Evolutionary conservation across 2,888 invertebrate species (phyloP), one percentile per base, ranked within the genome.

Genomic region (Odiellus spinosus): DNA sequence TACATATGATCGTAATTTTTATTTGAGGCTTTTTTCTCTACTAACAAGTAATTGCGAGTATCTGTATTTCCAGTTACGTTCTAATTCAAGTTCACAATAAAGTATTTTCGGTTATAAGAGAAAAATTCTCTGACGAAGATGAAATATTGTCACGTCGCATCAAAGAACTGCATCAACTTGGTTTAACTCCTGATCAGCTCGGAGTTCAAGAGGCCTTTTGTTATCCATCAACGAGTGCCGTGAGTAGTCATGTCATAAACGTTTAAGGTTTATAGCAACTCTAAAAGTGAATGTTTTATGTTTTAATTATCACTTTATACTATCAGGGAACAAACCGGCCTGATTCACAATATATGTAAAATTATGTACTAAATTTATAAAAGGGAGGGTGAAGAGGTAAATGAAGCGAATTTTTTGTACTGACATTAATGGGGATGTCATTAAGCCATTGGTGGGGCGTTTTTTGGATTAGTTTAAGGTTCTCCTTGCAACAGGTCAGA

Each of bases 191-290:
- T 4, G 58, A 60, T 40, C 57, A 60, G 44, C 58, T 64, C 14
- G 60, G 60, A 12, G 59, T 64, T 11, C 51, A 52, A 6, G 53
- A 53, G 39, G 50, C 58, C 20, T 61, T 64, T 48, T 57, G 58
- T 40, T 62, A 62, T 54, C 60, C 60, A n/a, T 50, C 61, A 5
- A 60, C 61, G 3, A 50, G 55, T 40, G 61, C 63, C 11, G 64
- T 64, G 53, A 61, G 62, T 59, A 20, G 32, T 18, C n/a, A n/a
- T n/a, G n/a, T n/a, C n/a, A n/a, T n/a, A n/a, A n/a, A n/a, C n/a
- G n/a, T n/a, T n/a, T n/a, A n/a, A n/a, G n/a, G n/a, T n/a, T n/a
- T 14, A 20, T 34, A 20, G 11, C 15, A 2, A 35, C 20, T n/a
- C 18, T 20, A 26, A 35, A 35, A 35, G 14, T 35, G n/a, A 18